Base-by-base conservation (phyloP, 2,888 invertebrate genomes). In the Dasypogon diadema region DNA sequence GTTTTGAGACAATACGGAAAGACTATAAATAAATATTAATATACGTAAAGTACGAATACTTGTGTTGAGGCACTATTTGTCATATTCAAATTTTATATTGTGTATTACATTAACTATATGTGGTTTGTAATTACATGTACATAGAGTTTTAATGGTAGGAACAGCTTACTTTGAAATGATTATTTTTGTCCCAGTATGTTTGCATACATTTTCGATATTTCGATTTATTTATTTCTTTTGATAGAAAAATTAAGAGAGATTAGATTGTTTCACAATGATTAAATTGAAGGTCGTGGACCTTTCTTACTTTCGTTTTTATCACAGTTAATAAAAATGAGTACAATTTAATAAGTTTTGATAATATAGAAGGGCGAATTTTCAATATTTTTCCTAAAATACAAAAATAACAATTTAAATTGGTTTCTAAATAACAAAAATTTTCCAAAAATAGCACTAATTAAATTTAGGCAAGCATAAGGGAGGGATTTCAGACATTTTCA, bases 281-380 rank as follows among this genome's bases (percentile, higher is more conserved):
- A 63, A 6, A 21, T 63, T 37, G 2, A 16, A 48, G 12, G 16
- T 48, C 48, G 48, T 14, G 48, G 12, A 48, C 16, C 48, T 48
- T 37, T 16, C 34, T 55, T 22, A 48, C 16, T n/a, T 48, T 37
- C 12, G 30, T 55, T 22, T 60, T 60, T 63, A 63, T 63, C 63
- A 63, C 63, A 63, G 63, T 63, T 63, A 63, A 63, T 46, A 58
- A 63, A 63, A 63, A 63, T 42, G 63, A 63, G 18, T 42, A 63
- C 42, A 42, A 63, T 42, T 63, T 21, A 42, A 21, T 21, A 63
- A 63, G 37, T 63, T 37, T 37, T 34, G 18, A 63, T 18, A 55
- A 63, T 63, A 37, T 63, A 5, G 63, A 63, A 14, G 12, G 4
- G 16, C 22, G 16, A 63, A 63, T 1, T 58, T 30, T 56, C 26